A percentile compares a stretch with the other conserved stretches of the same genome.
Conservation (phyloP, 2,113 vertebrate genomes). For the Xenopus tropicalis region UCB_Xtro_10.0 CM004449.2:124560001-124560500, state of each 20-base stretch:
- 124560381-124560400: not conserved
- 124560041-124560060: not conserved
- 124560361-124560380: not conserved
- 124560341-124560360: slow-evolving; percentile 6
- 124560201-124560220: not conserved
- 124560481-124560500: not conserved
- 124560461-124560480: not conserved
- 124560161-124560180: not conserved
- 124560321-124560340: not conserved
- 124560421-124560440: not conserved
- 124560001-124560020: not conserved
- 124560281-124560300: not conserved
- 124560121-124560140: not conserved
- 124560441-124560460: no score
- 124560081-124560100: not conserved
- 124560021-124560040: not conserved
- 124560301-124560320: not conserved
- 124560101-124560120: not conserved
- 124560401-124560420: not conserved
- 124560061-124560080: not conserved
- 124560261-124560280: not conserved
- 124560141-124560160: not conserved
- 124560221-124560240: not conserved
- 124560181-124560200: not conserved
- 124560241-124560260: not conserved